Percentiles rank a stretch among this genome's conserved stretches.
phyloP scores from a whole-genome alignment of 2,797 vertebrate genomes.

The Pseudochaenichthys georgianus region DNA sequence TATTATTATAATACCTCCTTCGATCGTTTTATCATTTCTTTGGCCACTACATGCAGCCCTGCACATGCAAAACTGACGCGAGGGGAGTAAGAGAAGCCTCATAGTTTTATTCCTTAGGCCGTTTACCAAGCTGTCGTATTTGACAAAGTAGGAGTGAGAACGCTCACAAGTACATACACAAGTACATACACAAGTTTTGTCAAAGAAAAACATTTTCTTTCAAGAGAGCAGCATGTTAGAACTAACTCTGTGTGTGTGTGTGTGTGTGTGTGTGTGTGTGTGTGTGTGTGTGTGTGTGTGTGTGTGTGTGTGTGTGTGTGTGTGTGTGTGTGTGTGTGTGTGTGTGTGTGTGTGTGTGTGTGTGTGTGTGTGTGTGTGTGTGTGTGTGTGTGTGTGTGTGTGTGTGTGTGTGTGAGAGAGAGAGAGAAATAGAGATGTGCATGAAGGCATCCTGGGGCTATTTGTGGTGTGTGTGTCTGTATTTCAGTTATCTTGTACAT shows the following conservation, averaged over 20 bases:
- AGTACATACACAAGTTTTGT: conserved; percentile 26
- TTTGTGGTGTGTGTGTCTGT: not conserved
- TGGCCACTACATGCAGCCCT: too few relatives aligned
- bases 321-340: conserved; percentile 8
- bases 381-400: too few relatives aligned
- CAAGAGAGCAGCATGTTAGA: conserved; percentile 49
- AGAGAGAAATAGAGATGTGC: not conserved
- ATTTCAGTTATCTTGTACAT: not conserved
- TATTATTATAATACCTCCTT: too few relatives aligned
- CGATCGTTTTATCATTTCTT: too few relatives aligned
- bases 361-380: too few relatives aligned
- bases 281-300: conserved; percentile 7
- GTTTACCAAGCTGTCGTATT: too few relatives aligned
- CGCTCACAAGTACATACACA: not conserved
- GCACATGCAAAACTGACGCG: too few relatives aligned
- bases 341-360: conserved; percentile 13
- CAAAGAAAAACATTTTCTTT: conserved; percentile 16
- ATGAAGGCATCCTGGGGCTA: conserved; percentile 44
- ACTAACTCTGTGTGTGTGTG: conserved; percentile 1
- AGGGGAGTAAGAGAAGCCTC: too few relatives aligned
- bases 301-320: conserved; percentile 14
- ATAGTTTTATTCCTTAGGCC: too few relatives aligned
- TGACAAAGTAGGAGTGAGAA: too few relatives aligned
- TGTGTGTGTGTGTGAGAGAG: too few relatives aligned
- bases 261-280: conserved; percentile 17